Evolutionary conservation across 2,113 vertebrate species (phyloP), one percentile per base, ranked within the genome.

Genomic region (Sterna hirundo): DNA sequence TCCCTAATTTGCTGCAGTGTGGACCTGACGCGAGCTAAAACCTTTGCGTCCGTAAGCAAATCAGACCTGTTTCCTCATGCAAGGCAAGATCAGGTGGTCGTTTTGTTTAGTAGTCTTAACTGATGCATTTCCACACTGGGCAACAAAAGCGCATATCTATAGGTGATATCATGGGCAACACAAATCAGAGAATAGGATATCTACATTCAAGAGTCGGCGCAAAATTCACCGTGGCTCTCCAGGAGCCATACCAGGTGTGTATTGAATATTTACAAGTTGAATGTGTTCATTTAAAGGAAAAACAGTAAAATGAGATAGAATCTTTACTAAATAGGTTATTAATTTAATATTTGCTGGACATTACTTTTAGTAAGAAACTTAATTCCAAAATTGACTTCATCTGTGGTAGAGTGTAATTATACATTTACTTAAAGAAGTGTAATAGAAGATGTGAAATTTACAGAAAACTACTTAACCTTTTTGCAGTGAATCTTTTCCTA

Each of bases 401-500:
- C 27, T 85, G 1, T 61, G 26, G 25, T 36, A 64, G 49, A 82
- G 69, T 86, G 30, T 42, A 88, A 84, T 88, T 82, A 47, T 11
- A 1, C 60, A 29, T 96, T 94, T 97, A 51, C 80, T 83, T 91
- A 87, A 86, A 94, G 84, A 90, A 9, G 36, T 42, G 10, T 52
- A 81, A 79, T 54, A 95, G 82, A 83, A 94, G 7, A 36, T 75
- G 36, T 54, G 58, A 94, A 66, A 77, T 84, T 80, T 94, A 61
- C 62, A 54, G 61, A 69, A 65, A 86, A 78, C 65, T 91, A 51
- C 18, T 36, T 88, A 57, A 49, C 12, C 40, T 93, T 83, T 83
- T 88, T 95, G 74, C 69, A 72, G 66, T 46, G 51, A 80, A 51
- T 57, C 91, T 83, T 96, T 95, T 91, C 79, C 23, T 83, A 65